These are phyloP conservation scores for Trochalopteron elliotii DNA, from an alignment of 2,113 vertebrate species.

Conservation along the genomic window DNA sequence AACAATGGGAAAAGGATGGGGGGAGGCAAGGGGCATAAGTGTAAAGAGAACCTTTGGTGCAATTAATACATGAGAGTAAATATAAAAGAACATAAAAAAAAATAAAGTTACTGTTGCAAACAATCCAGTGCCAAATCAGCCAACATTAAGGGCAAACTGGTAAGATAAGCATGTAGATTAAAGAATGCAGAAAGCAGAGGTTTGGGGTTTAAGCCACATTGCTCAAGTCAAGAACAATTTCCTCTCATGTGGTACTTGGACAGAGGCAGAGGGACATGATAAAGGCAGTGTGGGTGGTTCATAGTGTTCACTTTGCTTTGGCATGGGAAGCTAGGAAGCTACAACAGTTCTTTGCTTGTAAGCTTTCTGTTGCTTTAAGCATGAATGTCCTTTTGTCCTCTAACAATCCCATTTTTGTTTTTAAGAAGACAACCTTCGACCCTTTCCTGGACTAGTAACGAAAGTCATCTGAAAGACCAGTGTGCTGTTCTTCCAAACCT, in stretches of 20 bases:
- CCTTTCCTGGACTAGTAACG: not conserved
- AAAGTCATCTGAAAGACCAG: not conserved
- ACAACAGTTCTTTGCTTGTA: not conserved
- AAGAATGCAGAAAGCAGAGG: not conserved
- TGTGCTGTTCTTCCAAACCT: not conserved
- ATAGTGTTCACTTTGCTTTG: not conserved
- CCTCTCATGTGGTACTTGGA: not conserved
- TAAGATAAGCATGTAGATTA: not conserved
- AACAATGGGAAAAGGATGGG: not conserved
- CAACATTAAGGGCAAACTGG: not conserved
- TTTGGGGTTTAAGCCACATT: not conserved
- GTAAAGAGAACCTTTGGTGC: not conserved
- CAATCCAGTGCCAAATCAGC: not conserved
- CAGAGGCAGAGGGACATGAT: not conserved
- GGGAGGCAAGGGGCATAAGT: not conserved
- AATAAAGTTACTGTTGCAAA: not conserved
- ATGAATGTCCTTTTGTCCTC: conserved; percentile 13
- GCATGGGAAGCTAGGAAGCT: not conserved
- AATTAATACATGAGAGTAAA: not conserved
- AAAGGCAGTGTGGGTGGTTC: not conserved
- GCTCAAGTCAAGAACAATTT: not conserved
- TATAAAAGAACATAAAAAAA: not conserved
- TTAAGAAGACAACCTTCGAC: not conserved
- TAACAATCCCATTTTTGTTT: conserved; percentile 8
- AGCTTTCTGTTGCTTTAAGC: conserved; percentile 11